phyloP scores from a whole-genome alignment of 2,113 vertebrate species.

The Daubentonia madagascariensis region DNA sequence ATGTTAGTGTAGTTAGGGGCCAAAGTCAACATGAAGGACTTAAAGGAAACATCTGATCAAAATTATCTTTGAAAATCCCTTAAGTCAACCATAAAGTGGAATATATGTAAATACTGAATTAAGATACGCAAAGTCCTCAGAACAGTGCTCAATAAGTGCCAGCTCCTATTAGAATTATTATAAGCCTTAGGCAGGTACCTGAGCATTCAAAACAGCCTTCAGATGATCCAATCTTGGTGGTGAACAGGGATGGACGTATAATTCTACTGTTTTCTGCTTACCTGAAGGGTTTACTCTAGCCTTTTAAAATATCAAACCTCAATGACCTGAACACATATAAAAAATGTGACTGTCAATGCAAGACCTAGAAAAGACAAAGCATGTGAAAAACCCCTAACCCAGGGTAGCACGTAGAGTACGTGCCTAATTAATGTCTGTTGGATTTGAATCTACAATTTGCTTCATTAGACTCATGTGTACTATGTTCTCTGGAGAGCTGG shows the following conservation, averaged over 20 bases:
- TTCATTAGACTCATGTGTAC: neutral
- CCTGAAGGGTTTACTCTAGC: neutral
- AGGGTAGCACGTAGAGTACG: rapidly evolving
- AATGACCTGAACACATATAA: neutral
- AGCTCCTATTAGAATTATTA: neutral
- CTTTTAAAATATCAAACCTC: neutral
- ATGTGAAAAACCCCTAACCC: neutral
- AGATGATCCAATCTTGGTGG: neutral
- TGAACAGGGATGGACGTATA: neutral
- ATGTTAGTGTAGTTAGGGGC: neutral
- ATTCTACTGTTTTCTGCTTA: neutral
- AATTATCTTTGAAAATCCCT: neutral
- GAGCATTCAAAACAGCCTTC: neutral
- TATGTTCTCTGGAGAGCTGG: neutral
- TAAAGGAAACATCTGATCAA: neutral
- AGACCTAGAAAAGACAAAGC: neutral
- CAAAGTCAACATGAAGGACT: neutral
- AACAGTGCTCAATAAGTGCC: neutral
- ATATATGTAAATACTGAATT: neutral
- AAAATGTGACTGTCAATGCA: neutral
- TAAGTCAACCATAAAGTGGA: neutral
- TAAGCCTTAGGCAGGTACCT: neutral
- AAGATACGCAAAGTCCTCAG: neutral
- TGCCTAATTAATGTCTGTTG: neutral
- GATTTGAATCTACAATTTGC: neutral